Conservation (phyloP, 2,888 invertebrate genomes). For the Nowickia ferox region DNA sequence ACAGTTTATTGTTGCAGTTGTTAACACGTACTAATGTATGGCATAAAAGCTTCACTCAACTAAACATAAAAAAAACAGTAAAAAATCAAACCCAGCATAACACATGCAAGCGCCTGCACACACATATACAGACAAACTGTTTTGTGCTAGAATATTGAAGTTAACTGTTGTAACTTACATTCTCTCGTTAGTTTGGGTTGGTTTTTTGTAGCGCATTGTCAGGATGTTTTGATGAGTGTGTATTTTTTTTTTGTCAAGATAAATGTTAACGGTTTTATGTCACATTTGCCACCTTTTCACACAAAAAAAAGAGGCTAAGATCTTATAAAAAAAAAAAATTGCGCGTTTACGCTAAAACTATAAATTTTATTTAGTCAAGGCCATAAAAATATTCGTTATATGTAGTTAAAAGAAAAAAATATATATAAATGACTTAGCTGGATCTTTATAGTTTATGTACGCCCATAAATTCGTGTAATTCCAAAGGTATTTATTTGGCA, state of each 20-base stretch:
- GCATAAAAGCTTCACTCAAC: slow-evolving; percentile 59
- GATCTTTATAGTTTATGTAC: slow-evolving; percentile 45
- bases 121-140: slow-evolving; percentile 33
- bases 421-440: slow-evolving; percentile 39
- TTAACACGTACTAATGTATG: slow-evolving; percentile 74
- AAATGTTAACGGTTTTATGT: slow-evolving; percentile 71
- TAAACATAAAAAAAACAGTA: slow-evolving; percentile 34
- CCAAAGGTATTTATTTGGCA: slow-evolving; percentile 53
- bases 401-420: slow-evolving; percentile 18
- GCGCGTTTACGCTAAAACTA: slow-evolving; percentile 68
- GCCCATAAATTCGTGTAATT: slow-evolving; percentile 66
- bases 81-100: slow-evolving; percentile 3
- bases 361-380: slow-evolving; percentile 71
- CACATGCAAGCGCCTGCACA: slow-evolving; percentile 3
- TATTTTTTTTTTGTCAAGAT: slow-evolving; percentile 24
- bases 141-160: slow-evolving; percentile 70
- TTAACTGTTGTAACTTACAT: slow-evolving; percentile 48
- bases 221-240: slow-evolving; percentile 11
- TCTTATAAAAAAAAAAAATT: slow-evolving; percentile 44
- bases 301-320: slow-evolving; percentile 9
- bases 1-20: slow-evolving; percentile 75
- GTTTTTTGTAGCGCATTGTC: slow-evolving; percentile 14
- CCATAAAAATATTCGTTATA: slow-evolving; percentile 67
- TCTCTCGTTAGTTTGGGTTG: slow-evolving; percentile 39
- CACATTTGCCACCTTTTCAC: slow-evolving; percentile 69